phyloP scores from a whole-genome alignment of 53 echinoderm and acorn worm species.

The Antedon mediterranea region DNA sequence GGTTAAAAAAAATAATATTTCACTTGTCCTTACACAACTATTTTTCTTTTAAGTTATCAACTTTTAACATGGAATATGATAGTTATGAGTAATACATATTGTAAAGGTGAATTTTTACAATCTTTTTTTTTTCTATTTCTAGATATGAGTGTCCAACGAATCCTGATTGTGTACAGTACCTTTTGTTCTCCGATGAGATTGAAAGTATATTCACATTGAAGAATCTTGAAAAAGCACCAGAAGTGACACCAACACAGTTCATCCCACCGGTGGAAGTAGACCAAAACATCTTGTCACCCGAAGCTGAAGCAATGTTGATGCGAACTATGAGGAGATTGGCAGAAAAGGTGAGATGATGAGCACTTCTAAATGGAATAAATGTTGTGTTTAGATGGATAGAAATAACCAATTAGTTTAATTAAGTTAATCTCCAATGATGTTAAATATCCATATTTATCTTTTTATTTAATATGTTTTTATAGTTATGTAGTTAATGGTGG shows the following conservation, averaged over 20 bases:
- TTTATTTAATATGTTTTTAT: no score
- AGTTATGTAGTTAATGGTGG: no score
- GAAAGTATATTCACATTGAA: conserved; percentile 95
- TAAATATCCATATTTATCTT: no score
- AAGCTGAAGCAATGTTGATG: conserved; percentile 41
- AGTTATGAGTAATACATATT: no score
- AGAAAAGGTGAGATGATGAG: conserved; percentile 33
- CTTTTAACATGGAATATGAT: no score
- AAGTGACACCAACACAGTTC: conserved; percentile 67
- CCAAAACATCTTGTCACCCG: conserved; percentile 52
- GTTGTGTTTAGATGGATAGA: no score
- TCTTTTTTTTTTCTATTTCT: not conserved
- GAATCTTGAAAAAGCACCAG: conserved; percentile 85
- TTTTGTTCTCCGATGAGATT: conserved; percentile 65
- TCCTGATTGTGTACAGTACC: conserved; percentile 60
- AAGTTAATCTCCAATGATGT: no score
- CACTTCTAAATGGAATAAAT: not conserved
- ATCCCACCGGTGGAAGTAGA: conserved; percentile 75
- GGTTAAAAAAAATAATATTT: no score
- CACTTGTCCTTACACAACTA: no score
- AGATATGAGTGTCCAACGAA: conserved; percentile 68
- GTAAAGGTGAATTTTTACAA: no score
- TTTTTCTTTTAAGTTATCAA: no score
- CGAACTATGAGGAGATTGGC: conserved; percentile 57
- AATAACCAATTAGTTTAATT: no score